phyloP scores from a whole-genome alignment of 2,888 invertebrate genomes.

The Ophioninae sp. region DNA sequence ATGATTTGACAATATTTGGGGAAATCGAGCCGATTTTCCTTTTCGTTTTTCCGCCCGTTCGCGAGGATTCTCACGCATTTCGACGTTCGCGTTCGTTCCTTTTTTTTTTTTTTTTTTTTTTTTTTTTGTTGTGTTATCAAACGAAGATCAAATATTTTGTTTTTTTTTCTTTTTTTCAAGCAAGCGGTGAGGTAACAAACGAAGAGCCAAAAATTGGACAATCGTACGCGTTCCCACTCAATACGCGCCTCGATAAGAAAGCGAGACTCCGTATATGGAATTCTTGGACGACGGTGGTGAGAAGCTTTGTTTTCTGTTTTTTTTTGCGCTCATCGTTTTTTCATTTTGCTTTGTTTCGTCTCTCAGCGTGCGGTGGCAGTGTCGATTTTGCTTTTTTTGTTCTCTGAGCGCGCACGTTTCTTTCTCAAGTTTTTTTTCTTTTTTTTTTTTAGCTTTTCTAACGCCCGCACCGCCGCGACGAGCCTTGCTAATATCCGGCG shows the following conservation, averaged over 20 bases:
- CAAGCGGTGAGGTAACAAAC: slow-evolving; percentile 51
- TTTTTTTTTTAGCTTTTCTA: slow-evolving; percentile 25
- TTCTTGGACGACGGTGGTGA: slow-evolving; percentile 32
- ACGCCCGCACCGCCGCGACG: slow-evolving; percentile 47
- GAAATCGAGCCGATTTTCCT: not conserved
- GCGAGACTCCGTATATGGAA: slow-evolving; percentile 14
- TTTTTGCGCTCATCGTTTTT: slow-evolving; percentile 4
- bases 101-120: slow-evolving; percentile 11
- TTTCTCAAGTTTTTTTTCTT: slow-evolving; percentile 1
- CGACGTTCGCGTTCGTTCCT: slow-evolving; percentile 5
- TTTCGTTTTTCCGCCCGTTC: slow-evolving; percentile 7
- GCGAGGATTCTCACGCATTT: slow-evolving; percentile 17
- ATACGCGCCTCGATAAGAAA: slow-evolving; percentile 46
- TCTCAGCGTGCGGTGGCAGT: slow-evolving; percentile 68
- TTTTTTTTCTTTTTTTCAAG: slow-evolving; percentile 28
- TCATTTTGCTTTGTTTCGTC: slow-evolving; percentile 40
- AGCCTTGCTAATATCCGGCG: slow-evolving; percentile 88
- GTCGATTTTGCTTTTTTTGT: slow-evolving; percentile 59
- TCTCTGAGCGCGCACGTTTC: slow-evolving; percentile 58
- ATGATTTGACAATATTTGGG: not conserved
- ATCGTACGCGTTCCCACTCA: slow-evolving; percentile 49
- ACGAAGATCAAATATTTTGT: slow-evolving; percentile 37
- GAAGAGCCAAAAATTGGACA: slow-evolving; percentile 48
- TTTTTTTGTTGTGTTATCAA: slow-evolving; percentile 36
- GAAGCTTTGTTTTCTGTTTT: slow-evolving; percentile 27